phyloP scores from a whole-genome alignment of 2,888 invertebrate species.

The Masnerella sp. region DNA sequence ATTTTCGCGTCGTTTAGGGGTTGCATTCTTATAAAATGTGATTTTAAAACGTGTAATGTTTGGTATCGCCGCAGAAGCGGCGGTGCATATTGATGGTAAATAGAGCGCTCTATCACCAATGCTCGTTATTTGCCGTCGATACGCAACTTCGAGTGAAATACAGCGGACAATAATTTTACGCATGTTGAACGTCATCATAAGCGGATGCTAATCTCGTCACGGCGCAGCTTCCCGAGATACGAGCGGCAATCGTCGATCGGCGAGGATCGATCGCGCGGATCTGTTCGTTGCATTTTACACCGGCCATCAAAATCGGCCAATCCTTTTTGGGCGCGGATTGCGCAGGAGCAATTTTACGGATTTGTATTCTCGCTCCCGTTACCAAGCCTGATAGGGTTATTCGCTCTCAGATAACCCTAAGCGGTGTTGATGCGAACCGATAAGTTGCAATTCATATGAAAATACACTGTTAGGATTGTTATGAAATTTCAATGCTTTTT shows the following conservation, averaged over 20 bases:
- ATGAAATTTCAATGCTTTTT: too few relatives aligned
- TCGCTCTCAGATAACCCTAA: slow-evolving; percentile 25
- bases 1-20: slow-evolving; percentile 27
- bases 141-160: slow-evolving; percentile 64
- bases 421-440: slow-evolving; percentile 18
- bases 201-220: slow-evolving; percentile 58
- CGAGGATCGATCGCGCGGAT: slow-evolving; percentile 50
- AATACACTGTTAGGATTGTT: too few relatives aligned
- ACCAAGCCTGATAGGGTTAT: slow-evolving; percentile 18
- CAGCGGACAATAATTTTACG: slow-evolving; percentile 66
- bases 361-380: slow-evolving; percentile 19
- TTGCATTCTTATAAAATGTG: slow-evolving; percentile 35
- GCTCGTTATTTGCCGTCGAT: slow-evolving; percentile 61
- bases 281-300: slow-evolving; percentile 37
- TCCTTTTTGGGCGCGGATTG: slow-evolving; percentile 39
- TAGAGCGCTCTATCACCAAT: slow-evolving; percentile 58
- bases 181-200: slow-evolving; percentile 60
- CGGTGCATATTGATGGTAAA: slow-evolving; percentile 59
- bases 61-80: slow-evolving; percentile 44
- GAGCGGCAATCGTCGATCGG: slow-evolving; percentile 39
- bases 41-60: slow-evolving; percentile 52
- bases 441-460: not conserved
- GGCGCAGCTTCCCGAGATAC: slow-evolving; percentile 47
- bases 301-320: slow-evolving; percentile 26
- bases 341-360: slow-evolving; percentile 47